phyloP scores from a whole-genome alignment of 2,113 vertebrate species.

The Microtus oregoni region DNA sequence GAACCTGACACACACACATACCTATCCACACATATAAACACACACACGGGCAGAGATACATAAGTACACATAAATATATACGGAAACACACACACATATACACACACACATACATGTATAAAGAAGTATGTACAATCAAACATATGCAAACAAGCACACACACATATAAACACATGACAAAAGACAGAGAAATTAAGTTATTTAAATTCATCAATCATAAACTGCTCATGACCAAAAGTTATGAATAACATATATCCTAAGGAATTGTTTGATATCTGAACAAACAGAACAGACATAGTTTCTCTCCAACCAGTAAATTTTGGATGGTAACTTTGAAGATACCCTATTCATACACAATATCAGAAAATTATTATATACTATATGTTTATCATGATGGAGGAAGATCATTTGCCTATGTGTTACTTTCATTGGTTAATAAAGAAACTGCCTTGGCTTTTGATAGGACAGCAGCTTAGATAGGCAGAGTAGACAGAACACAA shows the following conservation, averaged over 20 bases:
- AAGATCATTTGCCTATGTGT: too few relatives aligned
- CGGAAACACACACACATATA: rapidly evolving
- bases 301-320: too few relatives aligned
- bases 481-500: too few relatives aligned
- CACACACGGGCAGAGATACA: background rate
- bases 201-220: background rate
- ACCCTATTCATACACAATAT: too few relatives aligned
- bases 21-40: background rate
- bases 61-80: too few relatives aligned
- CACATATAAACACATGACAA: background rate
- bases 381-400: too few relatives aligned
- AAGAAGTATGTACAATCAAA: background rate
- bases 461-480: too few relatives aligned
- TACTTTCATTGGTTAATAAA: too few relatives aligned
- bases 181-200: background rate
- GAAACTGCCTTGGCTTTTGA: too few relatives aligned
- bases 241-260: background rate
- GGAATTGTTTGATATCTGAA: background rate
- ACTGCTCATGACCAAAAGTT: background rate
- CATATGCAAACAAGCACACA: background rate
- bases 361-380: too few relatives aligned
- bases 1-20: background rate
- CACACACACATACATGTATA: background rate
- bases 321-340: too few relatives aligned
- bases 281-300: background rate